Evolutionary conservation across 2,797 vertebrate genomes (phyloP).

Genomic region (Aldrovandia affinis): DNA sequence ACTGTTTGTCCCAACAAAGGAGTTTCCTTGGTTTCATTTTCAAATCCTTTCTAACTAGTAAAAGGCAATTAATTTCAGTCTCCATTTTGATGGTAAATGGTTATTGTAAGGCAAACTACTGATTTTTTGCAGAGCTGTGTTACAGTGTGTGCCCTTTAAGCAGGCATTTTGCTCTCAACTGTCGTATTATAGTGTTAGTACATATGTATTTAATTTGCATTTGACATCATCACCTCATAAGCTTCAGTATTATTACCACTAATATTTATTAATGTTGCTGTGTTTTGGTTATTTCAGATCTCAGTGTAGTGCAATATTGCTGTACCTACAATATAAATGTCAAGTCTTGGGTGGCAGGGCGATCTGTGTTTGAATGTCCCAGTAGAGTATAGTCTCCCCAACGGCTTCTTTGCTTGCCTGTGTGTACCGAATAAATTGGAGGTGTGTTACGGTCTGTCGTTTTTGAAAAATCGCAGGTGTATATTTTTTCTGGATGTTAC

Average conservation of each 20-base stretch:
- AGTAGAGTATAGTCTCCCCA: not conserved
- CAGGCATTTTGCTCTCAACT: not conserved
- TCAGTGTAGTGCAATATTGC: not conserved
- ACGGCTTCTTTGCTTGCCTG: not conserved
- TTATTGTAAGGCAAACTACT: not conserved
- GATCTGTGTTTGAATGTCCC: not conserved
- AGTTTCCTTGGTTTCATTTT: slow-evolving; percentile 6
- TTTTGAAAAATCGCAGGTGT: not conserved
- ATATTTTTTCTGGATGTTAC: not conserved
- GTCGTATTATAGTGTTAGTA: not conserved
- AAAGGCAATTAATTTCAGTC: not conserved
- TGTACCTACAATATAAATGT: not conserved
- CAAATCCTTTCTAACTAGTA: not conserved
- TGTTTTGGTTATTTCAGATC: not conserved
- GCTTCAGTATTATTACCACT: not conserved
- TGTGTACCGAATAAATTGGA: not conserved
- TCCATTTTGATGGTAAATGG: not conserved
- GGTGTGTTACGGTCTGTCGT: too few relatives aligned
- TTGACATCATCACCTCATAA: not conserved
- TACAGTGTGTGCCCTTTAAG: not conserved
- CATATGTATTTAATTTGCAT: not conserved
- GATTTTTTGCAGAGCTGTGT: not conserved
- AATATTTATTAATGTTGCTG: not conserved
- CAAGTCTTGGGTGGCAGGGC: not conserved
- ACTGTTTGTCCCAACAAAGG: not conserved